Percentiles rank a stretch among this genome's conserved stretches.
Evolutionary conservation across 1,140 invertebrate genomes (phyloP).

Genomic region (Thaumatotibia leucotreta): DNA sequence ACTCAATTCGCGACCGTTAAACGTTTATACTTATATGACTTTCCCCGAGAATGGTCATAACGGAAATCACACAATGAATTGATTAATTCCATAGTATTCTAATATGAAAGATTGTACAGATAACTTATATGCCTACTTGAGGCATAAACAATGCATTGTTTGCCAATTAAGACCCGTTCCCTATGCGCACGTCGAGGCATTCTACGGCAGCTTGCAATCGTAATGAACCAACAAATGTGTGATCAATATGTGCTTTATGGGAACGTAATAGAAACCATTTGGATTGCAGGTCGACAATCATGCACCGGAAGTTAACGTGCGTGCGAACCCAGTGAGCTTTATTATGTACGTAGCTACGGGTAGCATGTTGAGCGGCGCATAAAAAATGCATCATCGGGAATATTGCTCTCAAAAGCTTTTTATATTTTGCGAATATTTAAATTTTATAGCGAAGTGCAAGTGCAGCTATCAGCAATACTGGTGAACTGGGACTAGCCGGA

Average conservation of each 20-base stretch:
- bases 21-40: constrained; percentile 1
- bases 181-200: constrained; percentile 2
- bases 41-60: background rate
- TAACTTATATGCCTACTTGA: constrained; percentile 17
- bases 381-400: constrained; percentile 1
- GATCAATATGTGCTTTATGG: constrained; percentile 32
- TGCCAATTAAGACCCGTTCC: constrained; percentile 44
- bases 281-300: constrained; percentile 24
- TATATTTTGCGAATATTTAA: background rate
- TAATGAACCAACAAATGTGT: background rate
- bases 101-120: constrained; percentile 29
- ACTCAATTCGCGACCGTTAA: background rate
- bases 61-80: constrained; percentile 24
- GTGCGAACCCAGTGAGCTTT: constrained; percentile 45
- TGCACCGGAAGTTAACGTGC: constrained; percentile 46
- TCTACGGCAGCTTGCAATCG: constrained; percentile 7
- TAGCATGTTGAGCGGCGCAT: background rate
- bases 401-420: background rate
- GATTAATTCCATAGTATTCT: constrained; percentile 22
- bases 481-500: too few relatives aligned
- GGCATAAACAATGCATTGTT: constrained; percentile 36
- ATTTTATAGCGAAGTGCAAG: background rate
- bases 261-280: constrained; percentile 21
- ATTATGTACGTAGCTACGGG: constrained; percentile 35
- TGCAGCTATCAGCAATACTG: background rate